A percentile compares a stretch with the other conserved stretches of the same genome.
These are phyloP conservation scores for Halcyon chelicuti DNA, from an alignment of 2,797 vertebrate species.

Conservation along the genomic window DNA sequence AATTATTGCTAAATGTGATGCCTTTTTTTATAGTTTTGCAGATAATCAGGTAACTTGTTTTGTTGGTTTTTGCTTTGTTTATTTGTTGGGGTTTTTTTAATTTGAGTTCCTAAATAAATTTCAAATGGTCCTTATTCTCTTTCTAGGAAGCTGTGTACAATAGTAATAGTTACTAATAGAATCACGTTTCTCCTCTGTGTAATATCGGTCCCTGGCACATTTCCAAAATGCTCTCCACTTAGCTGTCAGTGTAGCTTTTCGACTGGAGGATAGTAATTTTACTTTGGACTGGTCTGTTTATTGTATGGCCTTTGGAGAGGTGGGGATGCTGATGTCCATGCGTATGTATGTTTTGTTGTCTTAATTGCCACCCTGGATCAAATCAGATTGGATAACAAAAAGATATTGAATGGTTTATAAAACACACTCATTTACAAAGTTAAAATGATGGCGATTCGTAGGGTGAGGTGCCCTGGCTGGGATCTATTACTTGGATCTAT, in stretches of 20 bases:
- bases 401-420: background rate
- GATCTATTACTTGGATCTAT: background rate
- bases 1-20: background rate
- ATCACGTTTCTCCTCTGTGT: background rate
- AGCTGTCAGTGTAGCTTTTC: background rate
- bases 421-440: background rate
- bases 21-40: background rate
- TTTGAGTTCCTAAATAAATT: background rate
- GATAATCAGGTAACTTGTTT: background rate
- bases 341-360: background rate
- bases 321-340: fast-evolving
- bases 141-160: background rate
- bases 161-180: background rate
- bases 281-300: background rate
- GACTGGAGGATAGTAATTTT: background rate
- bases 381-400: background rate
- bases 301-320: background rate
- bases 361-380: background rate
- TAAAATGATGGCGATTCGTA: background rate
- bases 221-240: background rate
- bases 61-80: too few relatives aligned
- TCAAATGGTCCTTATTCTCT: background rate
- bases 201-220: background rate
- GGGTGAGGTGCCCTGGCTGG: background rate
- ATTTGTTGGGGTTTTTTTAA: too few relatives aligned